Evolutionary conservation across 2,888 invertebrate species (phyloP).

Genomic region (Ectemnius continuus): DNA sequence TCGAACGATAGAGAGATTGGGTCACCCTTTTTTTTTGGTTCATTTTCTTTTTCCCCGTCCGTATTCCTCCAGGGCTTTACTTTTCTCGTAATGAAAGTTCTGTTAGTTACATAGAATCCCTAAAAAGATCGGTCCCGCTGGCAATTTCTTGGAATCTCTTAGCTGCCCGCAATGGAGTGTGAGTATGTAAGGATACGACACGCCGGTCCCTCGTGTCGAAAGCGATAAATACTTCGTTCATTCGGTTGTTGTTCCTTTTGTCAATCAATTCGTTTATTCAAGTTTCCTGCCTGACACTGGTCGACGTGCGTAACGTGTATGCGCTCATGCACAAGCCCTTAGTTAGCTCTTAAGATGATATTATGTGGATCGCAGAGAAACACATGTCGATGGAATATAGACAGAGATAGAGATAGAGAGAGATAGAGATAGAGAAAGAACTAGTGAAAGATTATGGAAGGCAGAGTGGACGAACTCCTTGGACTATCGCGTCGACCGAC

Average conservation of each 20-base stretch:
- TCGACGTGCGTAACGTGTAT: too few relatives aligned
- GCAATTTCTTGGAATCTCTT: too few relatives aligned
- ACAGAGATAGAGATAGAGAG: background rate
- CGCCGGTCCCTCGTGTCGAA: conserved; percentile 22
- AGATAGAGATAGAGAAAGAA: conserved; percentile 26
- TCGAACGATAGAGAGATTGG: conserved; percentile 55
- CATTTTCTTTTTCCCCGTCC: conserved; percentile 25
- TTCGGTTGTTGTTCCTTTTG: background rate
- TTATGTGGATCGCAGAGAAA: conserved; percentile 41
- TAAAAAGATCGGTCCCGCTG: conserved; percentile 53
- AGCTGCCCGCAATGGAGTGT: too few relatives aligned
- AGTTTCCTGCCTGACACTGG: too few relatives aligned
- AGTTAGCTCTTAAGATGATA: too few relatives aligned
- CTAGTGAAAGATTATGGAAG: conserved; percentile 67
- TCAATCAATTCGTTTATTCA: too few relatives aligned
- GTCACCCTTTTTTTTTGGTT: conserved; percentile 31
- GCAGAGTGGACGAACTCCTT: conserved; percentile 70
- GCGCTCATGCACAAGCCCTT: too few relatives aligned
- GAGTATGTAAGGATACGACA: background rate
- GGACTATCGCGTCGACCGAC: conserved; percentile 54
- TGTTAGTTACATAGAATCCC: conserved; percentile 29
- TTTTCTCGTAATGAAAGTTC: conserved; percentile 39
- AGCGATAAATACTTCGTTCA: conserved; percentile 30
- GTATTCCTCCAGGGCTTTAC: background rate
- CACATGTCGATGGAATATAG: conserved; percentile 52